Conservation (phyloP, 2,113 vertebrate genomes). For the Ia io region DNA sequence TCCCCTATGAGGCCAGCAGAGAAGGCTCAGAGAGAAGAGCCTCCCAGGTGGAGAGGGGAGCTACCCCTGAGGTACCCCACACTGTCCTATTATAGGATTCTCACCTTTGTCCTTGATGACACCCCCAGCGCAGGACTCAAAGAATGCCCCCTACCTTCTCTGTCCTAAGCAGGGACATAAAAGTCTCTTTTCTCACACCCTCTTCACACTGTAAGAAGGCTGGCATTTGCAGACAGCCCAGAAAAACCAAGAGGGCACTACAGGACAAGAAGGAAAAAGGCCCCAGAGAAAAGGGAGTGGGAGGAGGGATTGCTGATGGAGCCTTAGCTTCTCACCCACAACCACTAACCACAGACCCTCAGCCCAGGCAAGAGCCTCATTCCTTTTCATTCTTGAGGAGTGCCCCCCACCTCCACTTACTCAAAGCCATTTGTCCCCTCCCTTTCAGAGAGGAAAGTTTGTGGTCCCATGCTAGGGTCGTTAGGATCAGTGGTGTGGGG, state of each 20-base stretch:
- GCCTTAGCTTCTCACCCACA: not conserved
- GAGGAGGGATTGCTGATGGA: not conserved
- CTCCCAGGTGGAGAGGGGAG: not conserved
- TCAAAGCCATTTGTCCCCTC: not conserved
- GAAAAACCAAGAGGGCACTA: constrained; percentile 52
- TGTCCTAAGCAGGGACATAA: constrained; percentile 3
- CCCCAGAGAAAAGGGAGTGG: not conserved
- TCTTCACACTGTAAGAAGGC: constrained; percentile 58
- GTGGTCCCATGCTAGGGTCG: not conserved
- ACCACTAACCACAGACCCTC: not conserved
- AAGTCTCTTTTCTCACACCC: constrained; percentile 51
- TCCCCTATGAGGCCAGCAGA: not conserved
- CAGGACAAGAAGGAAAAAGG: not conserved
- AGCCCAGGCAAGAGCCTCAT: not conserved
- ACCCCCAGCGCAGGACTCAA: not conserved
- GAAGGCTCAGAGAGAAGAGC: not conserved
- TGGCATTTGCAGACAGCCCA: constrained; percentile 68
- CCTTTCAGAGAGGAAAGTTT: not conserved
- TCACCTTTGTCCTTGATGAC: not conserved
- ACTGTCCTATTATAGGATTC: not conserved
- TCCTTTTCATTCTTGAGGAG: not conserved
- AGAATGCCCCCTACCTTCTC: not conserved
- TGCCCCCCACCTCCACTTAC: too few species aligned
- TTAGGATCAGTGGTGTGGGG: not conserved
- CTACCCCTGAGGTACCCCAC: not conserved